phyloP scores from a whole-genome alignment of 92 coral and sea anemone species.

The Porites divaricata region DNA sequence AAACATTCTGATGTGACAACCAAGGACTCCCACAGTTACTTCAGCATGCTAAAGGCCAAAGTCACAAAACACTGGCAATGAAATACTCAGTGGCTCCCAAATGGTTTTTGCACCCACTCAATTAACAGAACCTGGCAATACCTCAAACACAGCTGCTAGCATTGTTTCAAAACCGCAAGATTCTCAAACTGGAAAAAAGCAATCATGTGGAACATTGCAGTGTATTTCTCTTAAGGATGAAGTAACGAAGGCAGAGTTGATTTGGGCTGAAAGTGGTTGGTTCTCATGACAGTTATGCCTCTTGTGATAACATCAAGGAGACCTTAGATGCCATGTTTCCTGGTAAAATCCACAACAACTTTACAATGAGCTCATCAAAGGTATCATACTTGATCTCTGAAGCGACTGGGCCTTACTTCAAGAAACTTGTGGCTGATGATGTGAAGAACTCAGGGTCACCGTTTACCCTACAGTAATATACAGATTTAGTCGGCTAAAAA shows the following conservation, averaged over 20 bases:
- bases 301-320: constrained; percentile 45
- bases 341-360: constrained; percentile 50
- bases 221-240: constrained; percentile 58
- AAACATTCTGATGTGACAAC: constrained; percentile 29
- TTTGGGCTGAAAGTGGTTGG: constrained; percentile 19
- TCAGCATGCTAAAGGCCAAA: no score
- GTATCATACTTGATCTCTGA: constrained; percentile 65
- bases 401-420: constrained; percentile 63
- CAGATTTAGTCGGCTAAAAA: no score
- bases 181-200: constrained; percentile 31
- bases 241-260: constrained; percentile 31
- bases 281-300: constrained; percentile 56
- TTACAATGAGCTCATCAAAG: constrained; percentile 63
- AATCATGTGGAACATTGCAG: constrained; percentile 35
- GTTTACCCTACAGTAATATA: constrained; percentile 52
- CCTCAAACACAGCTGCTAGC: no score
- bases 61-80: no score
- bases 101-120: constrained; percentile 16
- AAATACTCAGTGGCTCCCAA: neutral
- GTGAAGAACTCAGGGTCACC: constrained; percentile 41
- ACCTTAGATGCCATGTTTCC: constrained; percentile 56
- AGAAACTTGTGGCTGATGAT: constrained; percentile 51
- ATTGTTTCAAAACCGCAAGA: constrained; percentile 7
- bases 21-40: constrained; percentile 7
- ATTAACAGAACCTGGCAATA: neutral